These are phyloP conservation scores for Diaphora mendica DNA, from an alignment of 2,888 invertebrate genomes.

Conservation along the genomic window DNA sequence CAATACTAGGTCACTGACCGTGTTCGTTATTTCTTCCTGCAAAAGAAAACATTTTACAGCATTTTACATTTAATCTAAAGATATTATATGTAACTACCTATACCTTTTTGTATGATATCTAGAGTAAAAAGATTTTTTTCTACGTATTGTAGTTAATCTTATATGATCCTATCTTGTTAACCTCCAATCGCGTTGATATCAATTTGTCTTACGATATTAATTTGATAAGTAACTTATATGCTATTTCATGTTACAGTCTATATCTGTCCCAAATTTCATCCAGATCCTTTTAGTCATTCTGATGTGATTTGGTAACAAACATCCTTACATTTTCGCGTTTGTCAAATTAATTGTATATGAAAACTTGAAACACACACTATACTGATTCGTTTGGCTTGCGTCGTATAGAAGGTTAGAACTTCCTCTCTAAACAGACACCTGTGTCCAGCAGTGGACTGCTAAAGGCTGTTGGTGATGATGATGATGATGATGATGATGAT, in stretches of 20 bases:
- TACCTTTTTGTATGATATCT: not conserved
- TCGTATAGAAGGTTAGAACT: no score
- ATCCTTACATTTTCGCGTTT: not conserved
- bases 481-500: not conserved
- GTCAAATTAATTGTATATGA: not conserved
- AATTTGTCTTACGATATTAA: not conserved
- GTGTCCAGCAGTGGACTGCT: no score
- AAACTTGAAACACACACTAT: no score
- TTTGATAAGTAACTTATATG: not conserved
- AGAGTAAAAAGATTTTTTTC: not conserved
- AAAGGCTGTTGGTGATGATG: no score
- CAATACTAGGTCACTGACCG: slow-evolving; percentile 56
- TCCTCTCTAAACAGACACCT: no score
- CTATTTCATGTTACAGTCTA: not conserved
- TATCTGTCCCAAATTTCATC: not conserved
- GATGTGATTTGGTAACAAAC: not conserved
- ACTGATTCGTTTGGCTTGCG: no score
- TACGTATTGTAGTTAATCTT: not conserved
- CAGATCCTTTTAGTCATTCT: not conserved
- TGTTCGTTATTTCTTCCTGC: slow-evolving; percentile 62
- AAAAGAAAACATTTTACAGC: slow-evolving; percentile 32
- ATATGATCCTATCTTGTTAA: not conserved
- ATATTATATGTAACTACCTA: not conserved
- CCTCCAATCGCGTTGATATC: not conserved
- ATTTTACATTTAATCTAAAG: no score